Evolutionary conservation across 2,113 vertebrate species (phyloP).

Genomic region (Elgaria multicarinata): DNA sequence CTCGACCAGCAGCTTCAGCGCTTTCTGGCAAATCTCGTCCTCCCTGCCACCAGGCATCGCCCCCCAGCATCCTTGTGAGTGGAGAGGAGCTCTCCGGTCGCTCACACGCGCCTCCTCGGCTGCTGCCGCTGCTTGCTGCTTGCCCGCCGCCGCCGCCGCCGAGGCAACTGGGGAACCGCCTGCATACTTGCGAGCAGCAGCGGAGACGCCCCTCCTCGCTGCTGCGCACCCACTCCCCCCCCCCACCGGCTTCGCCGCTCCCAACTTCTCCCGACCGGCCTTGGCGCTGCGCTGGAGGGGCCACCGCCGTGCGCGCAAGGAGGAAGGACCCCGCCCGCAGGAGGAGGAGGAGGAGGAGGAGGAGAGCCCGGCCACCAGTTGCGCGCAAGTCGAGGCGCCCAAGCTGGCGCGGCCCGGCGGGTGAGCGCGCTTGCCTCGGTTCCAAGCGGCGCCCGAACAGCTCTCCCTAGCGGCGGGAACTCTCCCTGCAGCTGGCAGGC

Average conservation of each 20-base stretch:
- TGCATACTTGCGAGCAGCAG: conserved; percentile 63
- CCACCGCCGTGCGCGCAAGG: neutral
- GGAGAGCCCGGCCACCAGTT: conserved; percentile 69
- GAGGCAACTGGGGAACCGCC: conserved; percentile 50
- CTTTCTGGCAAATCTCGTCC: conserved; percentile 98
- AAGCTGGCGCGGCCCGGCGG: neutral
- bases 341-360: neutral
- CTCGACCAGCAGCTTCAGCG: conserved; percentile 94
- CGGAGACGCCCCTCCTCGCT: neutral
- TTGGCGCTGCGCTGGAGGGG: conserved; percentile 3
- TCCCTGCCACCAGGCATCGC: conserved; percentile 98
- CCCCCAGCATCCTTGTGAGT: conserved; percentile 96
- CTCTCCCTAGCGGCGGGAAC: neutral
- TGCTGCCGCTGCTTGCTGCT: conserved; percentile 54
- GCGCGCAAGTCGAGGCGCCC: conserved; percentile 50
- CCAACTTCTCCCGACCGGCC: conserved; percentile 25
- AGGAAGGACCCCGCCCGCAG: neutral
- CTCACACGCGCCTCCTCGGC: conserved; percentile 72
- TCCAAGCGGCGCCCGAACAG: conserved; percentile 31
- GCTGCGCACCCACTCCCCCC: neutral
- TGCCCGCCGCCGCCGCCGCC: conserved; percentile 43
- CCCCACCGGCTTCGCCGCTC: conserved; percentile 40
- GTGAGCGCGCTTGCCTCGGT: neutral
- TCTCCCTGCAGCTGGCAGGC: neutral
- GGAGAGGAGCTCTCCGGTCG: conserved; percentile 77